These are phyloP conservation scores for Drosophila bunnanda DNA, from an alignment of 2,888 invertebrate genomes.

Conservation along the genomic window DNA sequence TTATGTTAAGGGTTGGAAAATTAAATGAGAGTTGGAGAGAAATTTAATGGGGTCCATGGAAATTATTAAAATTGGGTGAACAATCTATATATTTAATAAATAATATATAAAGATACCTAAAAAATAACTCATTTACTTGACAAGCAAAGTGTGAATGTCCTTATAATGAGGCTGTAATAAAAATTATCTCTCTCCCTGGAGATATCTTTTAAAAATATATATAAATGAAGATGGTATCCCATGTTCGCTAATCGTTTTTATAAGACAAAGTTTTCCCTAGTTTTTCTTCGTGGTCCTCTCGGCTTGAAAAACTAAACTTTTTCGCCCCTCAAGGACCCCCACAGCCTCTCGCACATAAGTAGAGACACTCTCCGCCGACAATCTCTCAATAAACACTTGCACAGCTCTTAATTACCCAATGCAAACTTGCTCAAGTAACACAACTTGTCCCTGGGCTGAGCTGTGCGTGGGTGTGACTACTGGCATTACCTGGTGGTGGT, in stretches of 20 bases:
- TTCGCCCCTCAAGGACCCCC: constrained; percentile 5
- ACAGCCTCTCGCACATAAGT: constrained; percentile 20
- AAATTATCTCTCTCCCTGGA: not conserved
- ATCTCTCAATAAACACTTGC: constrained; percentile 77
- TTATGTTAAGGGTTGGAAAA: not conserved
- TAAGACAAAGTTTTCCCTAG: constrained; percentile 8
- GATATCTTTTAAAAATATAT: not conserved
- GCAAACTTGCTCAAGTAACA: constrained; percentile 69
- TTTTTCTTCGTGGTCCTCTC: constrained; percentile 7
- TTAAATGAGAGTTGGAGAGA: not conserved
- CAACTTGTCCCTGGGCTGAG: constrained; percentile 34
- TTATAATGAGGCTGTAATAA: not conserved
- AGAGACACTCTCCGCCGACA: constrained; percentile 35
- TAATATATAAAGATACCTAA: too few relatives aligned
- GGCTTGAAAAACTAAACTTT: constrained; percentile 44
- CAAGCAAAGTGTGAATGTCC: not conserved
- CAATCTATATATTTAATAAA: too few relatives aligned
- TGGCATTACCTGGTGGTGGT: constrained; percentile 13
- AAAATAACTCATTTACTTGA: not conserved
- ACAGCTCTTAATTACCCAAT: constrained; percentile 80
- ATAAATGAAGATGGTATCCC: constrained; percentile 21
- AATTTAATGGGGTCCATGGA: too few relatives aligned
- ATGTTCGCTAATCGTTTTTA: constrained; percentile 20
- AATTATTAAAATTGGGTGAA: too few relatives aligned
- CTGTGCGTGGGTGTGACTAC: constrained; percentile 17